Conservation (phyloP, 2,797 vertebrate genomes). For the Mus spretus region DNA sequence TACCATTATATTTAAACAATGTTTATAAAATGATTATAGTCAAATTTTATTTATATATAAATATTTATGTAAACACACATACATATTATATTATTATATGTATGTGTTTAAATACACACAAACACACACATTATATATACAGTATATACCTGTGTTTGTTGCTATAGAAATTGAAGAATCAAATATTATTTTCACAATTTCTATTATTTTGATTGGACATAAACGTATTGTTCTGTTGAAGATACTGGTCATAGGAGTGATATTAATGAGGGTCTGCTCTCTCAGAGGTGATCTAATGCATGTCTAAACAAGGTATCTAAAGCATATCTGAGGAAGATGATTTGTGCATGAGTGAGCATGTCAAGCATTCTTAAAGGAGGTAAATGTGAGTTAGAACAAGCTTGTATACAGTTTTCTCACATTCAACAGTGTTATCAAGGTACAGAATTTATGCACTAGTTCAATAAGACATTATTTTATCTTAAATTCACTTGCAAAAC, state of each 20-base stretch:
- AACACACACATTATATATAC: not conserved
- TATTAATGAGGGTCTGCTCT: not conserved
- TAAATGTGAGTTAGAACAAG: not conserved
- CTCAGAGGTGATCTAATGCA: not conserved
- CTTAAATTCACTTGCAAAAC: not conserved
- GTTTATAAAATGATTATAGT: not conserved
- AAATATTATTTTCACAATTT: not conserved
- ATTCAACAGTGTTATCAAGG: not conserved
- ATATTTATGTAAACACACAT: not conserved
- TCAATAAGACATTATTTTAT: not conserved
- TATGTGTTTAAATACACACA: not conserved
- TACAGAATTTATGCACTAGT: not conserved
- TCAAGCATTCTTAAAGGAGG: too few relatives aligned
- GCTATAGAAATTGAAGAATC: not conserved
- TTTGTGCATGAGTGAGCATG: not conserved
- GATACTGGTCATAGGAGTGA: not conserved
- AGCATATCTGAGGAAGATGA: too few relatives aligned
- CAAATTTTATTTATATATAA: not conserved
- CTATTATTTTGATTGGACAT: not conserved
- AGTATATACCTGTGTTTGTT: not conserved
- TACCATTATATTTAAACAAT: not conserved
- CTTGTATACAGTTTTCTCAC: not conserved
- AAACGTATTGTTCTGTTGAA: not conserved
- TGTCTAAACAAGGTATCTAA: not conserved
- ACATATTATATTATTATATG: not conserved